Percentiles rank a stretch among this genome's conserved stretches.
Conservation (phyloP, 2,888 invertebrate species). For the Luperina testacea region DNA sequence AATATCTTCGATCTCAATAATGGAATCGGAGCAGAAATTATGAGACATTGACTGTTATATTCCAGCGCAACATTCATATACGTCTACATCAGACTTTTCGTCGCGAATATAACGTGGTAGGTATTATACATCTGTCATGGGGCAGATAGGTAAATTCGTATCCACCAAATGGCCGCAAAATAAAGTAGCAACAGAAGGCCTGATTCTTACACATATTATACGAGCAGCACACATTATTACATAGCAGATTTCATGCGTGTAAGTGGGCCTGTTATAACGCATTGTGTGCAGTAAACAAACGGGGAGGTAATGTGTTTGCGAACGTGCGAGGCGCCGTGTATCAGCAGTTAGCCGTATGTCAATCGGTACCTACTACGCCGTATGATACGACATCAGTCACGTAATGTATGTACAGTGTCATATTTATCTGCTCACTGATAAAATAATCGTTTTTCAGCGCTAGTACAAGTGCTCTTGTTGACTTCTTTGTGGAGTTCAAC, state of each 20-base stretch:
- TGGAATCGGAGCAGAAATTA: not conserved
- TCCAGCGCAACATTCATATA: not conserved
- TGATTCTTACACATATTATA: not conserved
- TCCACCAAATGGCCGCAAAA: conserved; percentile 1
- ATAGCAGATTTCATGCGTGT: conserved; percentile 4
- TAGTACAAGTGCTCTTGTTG: not conserved
- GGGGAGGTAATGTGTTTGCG: conserved; percentile 25
- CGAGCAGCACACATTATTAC: no score
- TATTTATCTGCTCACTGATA: not conserved
- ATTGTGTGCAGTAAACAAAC: conserved; percentile 41
- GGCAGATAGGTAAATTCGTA: conserved; percentile 19
- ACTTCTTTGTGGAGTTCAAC: conserved; percentile 3
- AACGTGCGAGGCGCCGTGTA: conserved; percentile 26
- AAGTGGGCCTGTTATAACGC: conserved; percentile 14
- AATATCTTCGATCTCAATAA: not conserved
- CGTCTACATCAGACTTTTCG: not conserved
- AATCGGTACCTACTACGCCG: conserved; percentile 5
- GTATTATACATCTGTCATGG: not conserved
- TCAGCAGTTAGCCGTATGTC: conserved; percentile 22
- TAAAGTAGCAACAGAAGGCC: conserved; percentile 20
- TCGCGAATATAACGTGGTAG: not conserved
- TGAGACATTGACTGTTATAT: not conserved
- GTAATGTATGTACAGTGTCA: not conserved
- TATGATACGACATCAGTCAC: not conserved
- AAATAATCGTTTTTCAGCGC: not conserved